Evolutionary conservation across 2,888 invertebrate genomes (phyloP).

Genomic region (Muschampia plurimacula): DNA sequence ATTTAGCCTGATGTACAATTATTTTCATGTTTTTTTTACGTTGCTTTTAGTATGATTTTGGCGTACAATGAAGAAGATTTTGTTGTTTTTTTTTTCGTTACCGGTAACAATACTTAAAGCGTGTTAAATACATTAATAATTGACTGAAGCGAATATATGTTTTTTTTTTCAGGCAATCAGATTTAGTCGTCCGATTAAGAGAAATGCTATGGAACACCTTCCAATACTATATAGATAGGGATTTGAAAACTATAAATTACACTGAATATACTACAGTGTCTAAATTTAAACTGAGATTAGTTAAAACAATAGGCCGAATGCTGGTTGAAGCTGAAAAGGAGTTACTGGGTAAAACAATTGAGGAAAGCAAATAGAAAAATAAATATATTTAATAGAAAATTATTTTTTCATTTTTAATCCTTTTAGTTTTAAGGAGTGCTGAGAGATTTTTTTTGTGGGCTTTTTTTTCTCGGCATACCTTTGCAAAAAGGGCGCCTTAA

Average conservation of each 20-base stretch:
- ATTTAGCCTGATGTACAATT: too few relatives aligned
- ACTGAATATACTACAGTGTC: constrained; percentile 56
- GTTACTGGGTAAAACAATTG: constrained; percentile 21
- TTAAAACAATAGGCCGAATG: constrained; percentile 66
- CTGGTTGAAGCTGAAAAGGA: constrained; percentile 64
- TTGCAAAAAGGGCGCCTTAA: too few relatives aligned
- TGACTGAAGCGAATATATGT: neutral
- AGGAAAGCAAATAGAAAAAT: constrained; percentile 34
- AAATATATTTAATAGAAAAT: constrained; percentile 27
- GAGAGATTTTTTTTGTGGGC: too few relatives aligned
- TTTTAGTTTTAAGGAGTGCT: neutral
- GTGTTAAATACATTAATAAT: too few relatives aligned
- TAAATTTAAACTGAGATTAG: constrained; percentile 62
- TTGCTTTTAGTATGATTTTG: too few relatives aligned
- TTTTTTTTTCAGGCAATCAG: constrained; percentile 76
- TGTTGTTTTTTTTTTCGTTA: too few relatives aligned
- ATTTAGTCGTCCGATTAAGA: constrained; percentile 68
- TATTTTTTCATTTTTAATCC: neutral
- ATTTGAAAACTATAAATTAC: constrained; percentile 57
- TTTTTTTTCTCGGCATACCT: too few relatives aligned
- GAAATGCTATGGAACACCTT: constrained; percentile 79
- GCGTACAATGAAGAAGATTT: too few relatives aligned
- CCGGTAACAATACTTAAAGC: too few relatives aligned
- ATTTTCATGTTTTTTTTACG: too few relatives aligned
- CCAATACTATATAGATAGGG: constrained; percentile 77